These are phyloP conservation scores for Drosophila lacteicornis DNA, from an alignment of 1,140 invertebrate genomes.

Conservation along the genomic window DNA sequence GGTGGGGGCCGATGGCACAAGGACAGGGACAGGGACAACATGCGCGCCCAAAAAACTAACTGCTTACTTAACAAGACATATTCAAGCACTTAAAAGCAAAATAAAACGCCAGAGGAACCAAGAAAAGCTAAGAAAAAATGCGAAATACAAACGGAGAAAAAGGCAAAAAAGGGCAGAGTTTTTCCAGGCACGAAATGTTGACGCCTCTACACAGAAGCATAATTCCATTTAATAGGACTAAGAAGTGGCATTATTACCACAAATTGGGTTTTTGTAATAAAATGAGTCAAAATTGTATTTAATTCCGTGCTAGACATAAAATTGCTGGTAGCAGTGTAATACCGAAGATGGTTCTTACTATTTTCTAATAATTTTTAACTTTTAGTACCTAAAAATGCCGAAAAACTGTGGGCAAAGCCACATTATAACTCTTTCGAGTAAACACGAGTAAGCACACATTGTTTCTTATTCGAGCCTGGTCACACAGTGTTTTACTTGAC, in stretches of 20 bases:
- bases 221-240: constrained; percentile 1
- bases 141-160: neutral
- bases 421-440: neutral
- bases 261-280: neutral
- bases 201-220: constrained; percentile 7
- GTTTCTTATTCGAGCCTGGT: no score
- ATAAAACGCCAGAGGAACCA: constrained; percentile 53
- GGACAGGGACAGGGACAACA: constrained; percentile 43
- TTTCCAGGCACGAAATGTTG: constrained; percentile 4
- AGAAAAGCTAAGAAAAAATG: constrained; percentile 2
- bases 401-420: neutral
- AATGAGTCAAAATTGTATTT: neutral
- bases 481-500: neutral
- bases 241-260: constrained; percentile 6
- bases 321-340: neutral
- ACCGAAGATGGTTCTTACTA: no score
- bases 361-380: no score
- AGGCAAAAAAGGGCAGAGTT: neutral
- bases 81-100: constrained; percentile 82
- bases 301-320: neutral
- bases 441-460: no score
- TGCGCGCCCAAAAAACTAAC: constrained; percentile 71
- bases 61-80: constrained; percentile 83
- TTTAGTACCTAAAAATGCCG: neutral
- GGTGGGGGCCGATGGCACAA: neutral